phyloP scores from a whole-genome alignment of 37 sponge, comb jelly and placozoan species.

The Theonella swinhoei region DNA sequence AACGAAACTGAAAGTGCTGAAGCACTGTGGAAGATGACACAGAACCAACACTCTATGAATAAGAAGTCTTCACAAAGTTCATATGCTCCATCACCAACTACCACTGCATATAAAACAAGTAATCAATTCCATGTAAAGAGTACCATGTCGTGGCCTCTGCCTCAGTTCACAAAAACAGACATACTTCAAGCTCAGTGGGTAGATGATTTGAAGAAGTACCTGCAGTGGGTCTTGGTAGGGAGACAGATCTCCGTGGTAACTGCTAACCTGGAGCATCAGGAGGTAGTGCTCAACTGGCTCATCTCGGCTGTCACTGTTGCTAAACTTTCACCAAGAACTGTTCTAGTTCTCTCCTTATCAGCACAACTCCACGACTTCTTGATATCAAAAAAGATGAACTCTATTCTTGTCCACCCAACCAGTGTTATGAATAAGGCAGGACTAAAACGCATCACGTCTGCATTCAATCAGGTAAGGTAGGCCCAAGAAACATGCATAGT shows the following conservation, averaged over 20 bases:
- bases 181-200: slow-evolving; percentile 15
- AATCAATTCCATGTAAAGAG: neutral
- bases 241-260: slow-evolving; percentile 4
- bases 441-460: neutral
- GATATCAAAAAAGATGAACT: neutral
- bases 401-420: neutral
- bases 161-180: slow-evolving; percentile 3
- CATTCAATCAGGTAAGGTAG: neutral
- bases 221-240: neutral
- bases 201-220: neutral
- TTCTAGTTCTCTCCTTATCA: slow-evolving; percentile 13
- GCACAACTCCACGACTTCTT: neutral
- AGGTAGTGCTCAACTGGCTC: slow-evolving; percentile 17
- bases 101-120: neutral
- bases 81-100: neutral
- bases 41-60: neutral
- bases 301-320: slow-evolving; percentile 1
- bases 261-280: slow-evolving; percentile 10
- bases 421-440: neutral
- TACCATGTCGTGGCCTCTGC: neutral
- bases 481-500: neutral
- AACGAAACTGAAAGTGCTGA: neutral
- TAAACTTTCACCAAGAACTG: neutral
- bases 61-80: neutral
- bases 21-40: neutral